phyloP scores from a whole-genome alignment of 2,888 invertebrate genomes.

The Drosophila histrio region DNA sequence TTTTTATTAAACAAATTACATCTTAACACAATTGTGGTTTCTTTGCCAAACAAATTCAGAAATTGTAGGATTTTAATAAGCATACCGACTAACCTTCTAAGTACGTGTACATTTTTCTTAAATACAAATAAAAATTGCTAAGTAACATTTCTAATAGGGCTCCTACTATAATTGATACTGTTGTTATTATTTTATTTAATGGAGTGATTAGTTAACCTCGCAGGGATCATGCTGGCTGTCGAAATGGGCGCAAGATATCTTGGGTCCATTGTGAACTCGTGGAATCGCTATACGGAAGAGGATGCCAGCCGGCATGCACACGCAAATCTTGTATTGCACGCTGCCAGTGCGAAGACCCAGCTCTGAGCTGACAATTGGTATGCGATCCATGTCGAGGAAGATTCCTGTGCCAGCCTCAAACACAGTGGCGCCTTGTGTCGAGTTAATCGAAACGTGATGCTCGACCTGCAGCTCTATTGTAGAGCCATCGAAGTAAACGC shows the following conservation, averaged over 20 bases:
- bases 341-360: constrained; percentile 83
- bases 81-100: constrained; percentile 45
- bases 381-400: constrained; percentile 88
- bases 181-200: neutral
- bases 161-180: constrained; percentile 10
- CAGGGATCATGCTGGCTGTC: constrained; percentile 82
- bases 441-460: constrained; percentile 90
- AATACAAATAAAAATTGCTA: constrained; percentile 52
- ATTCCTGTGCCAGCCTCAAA: constrained; percentile 89
- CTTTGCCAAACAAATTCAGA: constrained; percentile 32
- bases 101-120: constrained; percentile 60
- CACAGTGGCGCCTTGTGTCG: constrained; percentile 91
- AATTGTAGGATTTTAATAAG: constrained; percentile 30
- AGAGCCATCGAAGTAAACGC: constrained; percentile 89
- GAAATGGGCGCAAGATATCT: constrained; percentile 83
- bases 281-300: constrained; percentile 91
- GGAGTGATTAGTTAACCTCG: constrained; percentile 47
- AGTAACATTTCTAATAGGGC: constrained; percentile 59
- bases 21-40: constrained; percentile 17
- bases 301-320: constrained; percentile 95
- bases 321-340: constrained; percentile 93
- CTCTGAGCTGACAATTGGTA: constrained; percentile 88
- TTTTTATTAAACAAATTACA: constrained; percentile 35
- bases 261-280: constrained; percentile 83
- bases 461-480: constrained; percentile 91